These are phyloP conservation scores for Dicyrtomina minuta DNA, from an alignment of 2,888 invertebrate species.

Conservation along the genomic window DNA sequence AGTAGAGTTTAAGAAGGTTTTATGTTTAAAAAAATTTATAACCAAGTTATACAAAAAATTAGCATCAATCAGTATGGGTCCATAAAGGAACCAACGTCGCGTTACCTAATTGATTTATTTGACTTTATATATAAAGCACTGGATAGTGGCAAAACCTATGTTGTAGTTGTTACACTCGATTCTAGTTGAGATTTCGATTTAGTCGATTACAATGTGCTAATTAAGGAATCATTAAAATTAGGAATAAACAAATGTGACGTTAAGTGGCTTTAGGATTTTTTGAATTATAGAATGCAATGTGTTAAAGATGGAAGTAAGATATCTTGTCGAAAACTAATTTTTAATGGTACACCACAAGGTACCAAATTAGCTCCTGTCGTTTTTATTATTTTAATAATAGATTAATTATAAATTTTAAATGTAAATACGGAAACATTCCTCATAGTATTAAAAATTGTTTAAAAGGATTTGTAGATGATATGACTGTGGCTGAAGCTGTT, in stretches of 20 bases:
- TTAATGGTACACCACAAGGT: not conserved
- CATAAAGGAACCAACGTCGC: not conserved
- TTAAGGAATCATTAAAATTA: not conserved
- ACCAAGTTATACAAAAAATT: no score
- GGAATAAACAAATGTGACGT: not conserved
- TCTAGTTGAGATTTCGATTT: conserved; percentile 6
- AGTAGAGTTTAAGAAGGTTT: no score
- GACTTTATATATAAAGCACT: conserved; percentile 6
- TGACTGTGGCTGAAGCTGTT: no score
- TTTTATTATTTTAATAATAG: conserved; percentile 3
- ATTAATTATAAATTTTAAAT: not conserved
- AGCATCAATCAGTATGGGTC: conserved; percentile 3
- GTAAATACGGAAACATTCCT: not conserved
- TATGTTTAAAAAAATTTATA: no score
- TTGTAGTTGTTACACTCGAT: not conserved
- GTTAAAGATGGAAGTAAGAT: not conserved
- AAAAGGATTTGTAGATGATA: no score
- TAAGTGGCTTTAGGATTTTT: not conserved
- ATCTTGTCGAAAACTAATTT: not conserved
- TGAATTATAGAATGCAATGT: conserved; percentile 1
- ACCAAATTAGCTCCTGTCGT: conserved; percentile 17
- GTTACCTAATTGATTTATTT: conserved; percentile 4
- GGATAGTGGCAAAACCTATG: no score
- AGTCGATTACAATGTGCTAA: conserved; percentile 8
- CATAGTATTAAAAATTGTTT: no score